Base-by-base conservation (phyloP, 1,140 invertebrate genomes). In the Hylaeus volcanicus region DNA sequence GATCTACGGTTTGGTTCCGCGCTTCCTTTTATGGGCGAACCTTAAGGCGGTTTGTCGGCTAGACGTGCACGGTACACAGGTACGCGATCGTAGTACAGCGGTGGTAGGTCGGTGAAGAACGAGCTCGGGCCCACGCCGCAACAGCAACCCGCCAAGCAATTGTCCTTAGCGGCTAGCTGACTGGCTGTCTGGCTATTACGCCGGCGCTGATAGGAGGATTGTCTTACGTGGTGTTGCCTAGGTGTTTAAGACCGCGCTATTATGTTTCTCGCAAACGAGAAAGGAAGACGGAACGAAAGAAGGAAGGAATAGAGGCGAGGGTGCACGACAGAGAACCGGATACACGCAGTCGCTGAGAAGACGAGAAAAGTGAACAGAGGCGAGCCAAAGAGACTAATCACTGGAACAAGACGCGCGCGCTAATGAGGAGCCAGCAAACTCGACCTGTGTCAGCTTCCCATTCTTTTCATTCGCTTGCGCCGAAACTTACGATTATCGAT, bases 221-320 rank as follows among this genome's bases (percentile, higher is more conserved):
- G 85, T 87, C 77, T 87, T 87, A 83, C 81, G 77, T 71, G 70
- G 70, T 86, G 84, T 87, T 85, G 81, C 73, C 70, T 73, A 69
- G 65, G 85, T 83, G 85, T 86, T 86, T 87, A 87, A 86, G 85
- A 81, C 60, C 85, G 65, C 78, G 60, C 86, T 86, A 86, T 87
- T 87, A 84, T 82, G 51, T 86, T 84, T 74, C 77, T 71, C 65
- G 72, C 74, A 39, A 26, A 55, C 56, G 72, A 75, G 68, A 73
- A 65, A 65, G 55, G 4, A 41, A 11, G 64, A 53, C 37, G 61
- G 58, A 76, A 69, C 26, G 43, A 51, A 51, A 3, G 15, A 41
- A 15, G 65, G 14, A 6, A 1, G 37, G 61, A 3, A 12, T n/a
- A 15, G 2, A 12, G 41, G 43, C 2, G 43, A 11, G 63, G 39